Evolutionary conservation across 2,113 vertebrate species (phyloP).

Genomic region (Australoheros scitulus): DNA sequence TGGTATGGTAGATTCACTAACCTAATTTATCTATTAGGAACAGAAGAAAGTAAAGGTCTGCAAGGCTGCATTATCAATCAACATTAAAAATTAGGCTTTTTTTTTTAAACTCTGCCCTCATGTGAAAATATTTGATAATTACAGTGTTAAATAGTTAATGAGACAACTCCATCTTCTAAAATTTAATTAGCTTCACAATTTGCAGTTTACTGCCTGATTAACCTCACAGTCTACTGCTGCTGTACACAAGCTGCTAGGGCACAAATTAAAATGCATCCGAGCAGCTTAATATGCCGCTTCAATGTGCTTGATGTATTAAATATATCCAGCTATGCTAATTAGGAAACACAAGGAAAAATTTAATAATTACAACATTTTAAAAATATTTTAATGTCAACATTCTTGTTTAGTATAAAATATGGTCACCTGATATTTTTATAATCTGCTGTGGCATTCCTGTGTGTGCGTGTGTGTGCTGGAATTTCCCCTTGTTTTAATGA

Average conservation of each 20-base stretch:
- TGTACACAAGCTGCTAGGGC: neutral
- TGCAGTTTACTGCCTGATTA: constrained; percentile 7
- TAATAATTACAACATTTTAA: neutral
- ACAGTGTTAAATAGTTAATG: neutral
- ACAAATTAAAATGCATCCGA: neutral
- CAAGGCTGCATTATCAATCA: neutral
- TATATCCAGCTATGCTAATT: neutral
- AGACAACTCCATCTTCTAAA: neutral
- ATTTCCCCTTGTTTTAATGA: neutral
- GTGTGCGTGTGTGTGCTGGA: neutral
- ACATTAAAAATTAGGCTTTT: neutral
- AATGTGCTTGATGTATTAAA: neutral
- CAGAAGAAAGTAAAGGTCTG: neutral
- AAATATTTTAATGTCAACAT: neutral
- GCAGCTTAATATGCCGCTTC: neutral
- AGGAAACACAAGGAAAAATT: neutral
- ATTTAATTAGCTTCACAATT: constrained; percentile 8
- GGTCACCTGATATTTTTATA: neutral
- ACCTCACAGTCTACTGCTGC: neutral
- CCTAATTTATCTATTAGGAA: neutral
- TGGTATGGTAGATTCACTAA: neutral
- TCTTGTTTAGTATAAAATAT: constrained; percentile 5
- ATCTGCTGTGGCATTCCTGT: neutral
- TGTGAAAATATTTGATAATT: neutral
- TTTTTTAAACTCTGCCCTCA: neutral